These are phyloP conservation scores for Australoheros scitulus DNA, from an alignment of 2,113 vertebrate species.

Conservation along the genomic window DNA sequence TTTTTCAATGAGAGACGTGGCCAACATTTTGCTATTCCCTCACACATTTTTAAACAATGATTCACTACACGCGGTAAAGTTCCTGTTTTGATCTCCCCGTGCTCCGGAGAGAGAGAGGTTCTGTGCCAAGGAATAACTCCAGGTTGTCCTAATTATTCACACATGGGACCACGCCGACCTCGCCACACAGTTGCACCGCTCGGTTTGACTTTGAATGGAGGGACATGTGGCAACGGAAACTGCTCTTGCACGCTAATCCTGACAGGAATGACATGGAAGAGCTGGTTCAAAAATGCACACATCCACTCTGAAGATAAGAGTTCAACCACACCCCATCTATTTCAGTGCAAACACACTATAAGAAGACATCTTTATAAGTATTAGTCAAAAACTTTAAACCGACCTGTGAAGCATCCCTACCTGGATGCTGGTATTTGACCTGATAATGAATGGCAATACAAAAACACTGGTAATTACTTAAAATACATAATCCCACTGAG, in stretches of 20 bases:
- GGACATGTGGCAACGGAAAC: constrained; percentile 2
- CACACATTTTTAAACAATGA: constrained; percentile 52
- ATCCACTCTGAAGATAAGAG: not conserved
- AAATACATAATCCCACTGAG: not conserved
- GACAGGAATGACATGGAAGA: not conserved
- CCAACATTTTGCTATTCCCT: not conserved
- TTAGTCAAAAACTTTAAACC: not conserved
- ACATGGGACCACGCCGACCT: constrained; percentile 53
- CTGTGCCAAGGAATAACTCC: constrained; percentile 66
- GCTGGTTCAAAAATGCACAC: not conserved
- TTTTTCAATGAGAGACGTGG: constrained; percentile 16
- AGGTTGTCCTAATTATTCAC: constrained; percentile 72
- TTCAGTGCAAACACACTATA: not conserved
- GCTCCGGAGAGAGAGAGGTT: constrained; percentile 56
- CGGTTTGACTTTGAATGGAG: constrained; percentile 20
- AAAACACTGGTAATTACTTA: not conserved
- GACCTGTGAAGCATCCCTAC: not conserved
- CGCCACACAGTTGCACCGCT: constrained; percentile 24
- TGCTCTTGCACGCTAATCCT: not conserved
- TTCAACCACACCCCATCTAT: not conserved
- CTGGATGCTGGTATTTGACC: not conserved
- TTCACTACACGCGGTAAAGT: constrained; percentile 50
- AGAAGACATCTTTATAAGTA: not conserved
- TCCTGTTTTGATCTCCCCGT: constrained; percentile 59
- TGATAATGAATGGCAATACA: not conserved